A percentile compares a stretch with the other conserved stretches of the same genome.
Conservation (phyloP, 1,140 invertebrate species). For the Meloidogyne exigua region DNA sequence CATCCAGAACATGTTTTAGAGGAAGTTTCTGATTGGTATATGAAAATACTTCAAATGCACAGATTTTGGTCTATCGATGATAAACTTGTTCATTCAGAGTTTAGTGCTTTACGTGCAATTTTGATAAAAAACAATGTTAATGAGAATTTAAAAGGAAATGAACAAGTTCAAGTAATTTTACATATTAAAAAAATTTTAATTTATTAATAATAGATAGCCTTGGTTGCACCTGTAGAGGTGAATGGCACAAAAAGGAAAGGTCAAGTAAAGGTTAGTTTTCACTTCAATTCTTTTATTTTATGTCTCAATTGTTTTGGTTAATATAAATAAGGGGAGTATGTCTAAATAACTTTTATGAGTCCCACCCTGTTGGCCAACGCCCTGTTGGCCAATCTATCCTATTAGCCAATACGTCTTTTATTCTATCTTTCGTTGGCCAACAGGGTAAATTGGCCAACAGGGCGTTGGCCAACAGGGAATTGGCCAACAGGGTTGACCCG, state of each 20-base stretch:
- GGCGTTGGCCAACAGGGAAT: too few relatives aligned
- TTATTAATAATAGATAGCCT: conserved; percentile 27
- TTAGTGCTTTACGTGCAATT: conserved; percentile 87
- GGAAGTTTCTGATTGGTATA: conserved; percentile 84
- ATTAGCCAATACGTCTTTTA: too few relatives aligned
- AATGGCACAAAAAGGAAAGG: conserved; percentile 21
- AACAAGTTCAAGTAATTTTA: background rate
- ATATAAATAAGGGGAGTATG: too few relatives aligned
- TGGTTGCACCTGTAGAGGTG: conserved; percentile 43
- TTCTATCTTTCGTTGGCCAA: too few relatives aligned
- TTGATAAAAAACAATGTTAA: conserved; percentile 72
- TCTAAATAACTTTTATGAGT: too few relatives aligned
- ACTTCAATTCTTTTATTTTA: conserved; percentile 64
- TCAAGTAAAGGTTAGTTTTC: conserved; percentile 39
- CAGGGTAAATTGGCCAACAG: too few relatives aligned
- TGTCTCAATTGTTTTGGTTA: too few relatives aligned
- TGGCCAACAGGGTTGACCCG: too few relatives aligned
- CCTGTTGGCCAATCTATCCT: too few relatives aligned
- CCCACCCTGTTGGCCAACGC: too few relatives aligned
- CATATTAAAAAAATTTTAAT: background rate
- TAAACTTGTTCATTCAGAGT: conserved; percentile 84
- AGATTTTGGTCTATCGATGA: conserved; percentile 99
- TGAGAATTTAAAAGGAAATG: conserved; percentile 7
- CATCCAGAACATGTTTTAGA: conserved; percentile 88
- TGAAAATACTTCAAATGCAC: conserved; percentile 85